These are phyloP conservation scores for Melanotaenia maccullochi DNA, from an alignment of 2,797 vertebrate genomes.

Conservation along the genomic window DNA sequence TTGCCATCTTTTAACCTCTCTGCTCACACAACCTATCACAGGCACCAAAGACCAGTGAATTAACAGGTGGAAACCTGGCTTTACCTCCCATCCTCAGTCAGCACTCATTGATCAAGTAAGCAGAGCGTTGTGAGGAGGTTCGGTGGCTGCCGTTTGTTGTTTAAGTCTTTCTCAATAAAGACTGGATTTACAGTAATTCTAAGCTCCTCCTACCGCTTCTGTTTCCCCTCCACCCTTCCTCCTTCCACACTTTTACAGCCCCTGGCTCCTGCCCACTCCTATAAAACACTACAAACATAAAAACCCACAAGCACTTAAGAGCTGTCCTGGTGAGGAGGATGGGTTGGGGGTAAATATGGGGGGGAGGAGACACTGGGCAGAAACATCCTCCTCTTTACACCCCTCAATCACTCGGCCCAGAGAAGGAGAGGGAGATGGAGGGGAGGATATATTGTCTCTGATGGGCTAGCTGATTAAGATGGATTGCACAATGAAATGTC, in stretches of 20 bases:
- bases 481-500: constrained; percentile 82
- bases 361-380: constrained; percentile 68
- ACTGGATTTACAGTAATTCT: constrained; percentile 86
- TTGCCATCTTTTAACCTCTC: no score
- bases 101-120: constrained; percentile 61
- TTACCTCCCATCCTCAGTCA: constrained; percentile 12
- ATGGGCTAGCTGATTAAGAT: constrained; percentile 86
- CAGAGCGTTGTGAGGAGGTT: constrained; percentile 53
- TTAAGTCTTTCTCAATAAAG: constrained; percentile 84
- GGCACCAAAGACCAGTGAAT: not conserved
- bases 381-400: constrained; percentile 86
- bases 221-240: constrained; percentile 9
- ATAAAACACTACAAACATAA: constrained; percentile 90
- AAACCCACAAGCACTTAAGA: constrained; percentile 90
- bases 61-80: constrained; percentile 33
- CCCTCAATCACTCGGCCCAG: constrained; percentile 83
- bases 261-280: constrained; percentile 83
- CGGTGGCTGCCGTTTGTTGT: constrained; percentile 60
- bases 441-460: constrained; percentile 84
- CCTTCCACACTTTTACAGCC: constrained; percentile 83
- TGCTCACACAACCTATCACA: no score
- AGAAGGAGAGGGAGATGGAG: constrained; percentile 77
- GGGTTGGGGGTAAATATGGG: constrained; percentile 18
- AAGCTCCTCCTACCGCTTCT: constrained; percentile 66
- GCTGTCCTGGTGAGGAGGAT: constrained; percentile 74